Conservation (phyloP, 2,888 invertebrate genomes). For the Atrina japonica region DNA sequence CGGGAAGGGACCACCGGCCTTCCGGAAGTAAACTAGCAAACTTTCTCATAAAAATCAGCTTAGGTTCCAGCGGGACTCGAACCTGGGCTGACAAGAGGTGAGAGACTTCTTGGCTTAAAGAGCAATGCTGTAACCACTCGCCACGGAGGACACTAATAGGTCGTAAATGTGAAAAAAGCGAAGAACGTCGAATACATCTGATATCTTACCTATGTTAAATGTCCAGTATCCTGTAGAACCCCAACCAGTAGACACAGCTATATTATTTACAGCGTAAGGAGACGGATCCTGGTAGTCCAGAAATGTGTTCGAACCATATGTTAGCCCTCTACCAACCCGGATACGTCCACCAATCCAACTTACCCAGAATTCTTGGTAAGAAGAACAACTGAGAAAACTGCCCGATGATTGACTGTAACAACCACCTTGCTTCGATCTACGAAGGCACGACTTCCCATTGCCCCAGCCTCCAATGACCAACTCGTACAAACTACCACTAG, state of each 20-base stretch:
- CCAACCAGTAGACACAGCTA: slow-evolving; percentile 13
- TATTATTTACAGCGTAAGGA: not conserved
- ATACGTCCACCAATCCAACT: slow-evolving; percentile 2
- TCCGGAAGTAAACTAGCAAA: too few species aligned
- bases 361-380: slow-evolving; percentile 15
- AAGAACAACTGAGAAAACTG: not conserved
- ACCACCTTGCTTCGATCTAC: slow-evolving; percentile 7
- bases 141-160: too few species aligned
- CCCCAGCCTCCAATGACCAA: slow-evolving; percentile 20
- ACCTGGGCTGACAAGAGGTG: too few species aligned
- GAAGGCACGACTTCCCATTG: slow-evolving; percentile 10
- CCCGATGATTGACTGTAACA: slow-evolving; percentile 3
- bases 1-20: too few species aligned
- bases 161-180: too few species aligned
- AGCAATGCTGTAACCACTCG: too few species aligned
- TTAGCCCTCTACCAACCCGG: slow-evolving; percentile 9
- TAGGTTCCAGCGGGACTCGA: too few species aligned
- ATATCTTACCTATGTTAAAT: not conserved
- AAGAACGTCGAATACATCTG: too few species aligned
- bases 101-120: too few species aligned
- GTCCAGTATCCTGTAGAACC: slow-evolving; percentile 12
- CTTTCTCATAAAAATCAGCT: too few species aligned
- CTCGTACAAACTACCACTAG: slow-evolving; percentile 11
- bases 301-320: slow-evolving; percentile 18
- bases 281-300: not conserved